Percentiles rank a stretch among this genome's conserved stretches.
phyloP scores from a whole-genome alignment of 2,888 invertebrate genomes.

The Iphiclides podalirius region DNA sequence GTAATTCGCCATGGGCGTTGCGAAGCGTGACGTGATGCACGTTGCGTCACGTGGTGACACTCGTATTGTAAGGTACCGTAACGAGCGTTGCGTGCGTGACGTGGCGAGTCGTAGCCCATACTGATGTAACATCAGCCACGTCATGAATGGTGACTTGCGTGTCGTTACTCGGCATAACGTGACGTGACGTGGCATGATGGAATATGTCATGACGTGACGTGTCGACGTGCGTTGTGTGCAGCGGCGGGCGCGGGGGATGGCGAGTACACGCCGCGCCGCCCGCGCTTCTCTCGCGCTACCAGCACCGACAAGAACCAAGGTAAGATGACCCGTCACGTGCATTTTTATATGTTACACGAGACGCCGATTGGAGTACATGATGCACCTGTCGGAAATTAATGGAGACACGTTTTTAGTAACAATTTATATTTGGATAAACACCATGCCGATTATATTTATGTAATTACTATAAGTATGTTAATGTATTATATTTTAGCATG shows the following conservation, averaged over 20 bases:
- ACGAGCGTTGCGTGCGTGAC: not conserved
- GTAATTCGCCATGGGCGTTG: constrained; percentile 16
- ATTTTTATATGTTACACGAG: not conserved
- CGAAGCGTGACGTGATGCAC: not conserved
- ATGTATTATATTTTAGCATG: constrained; percentile 2
- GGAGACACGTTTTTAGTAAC: not conserved
- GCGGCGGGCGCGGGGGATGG: constrained; percentile 49
- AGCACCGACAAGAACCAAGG: constrained; percentile 76
- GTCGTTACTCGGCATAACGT: not conserved
- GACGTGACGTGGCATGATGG: constrained; percentile 25
- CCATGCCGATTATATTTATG: not conserved
- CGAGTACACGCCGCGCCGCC: constrained; percentile 66
- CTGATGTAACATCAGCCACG: too few relatives aligned
- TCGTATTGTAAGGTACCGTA: not conserved
- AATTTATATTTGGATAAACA: constrained; percentile 1
- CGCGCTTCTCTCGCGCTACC: constrained; percentile 75
- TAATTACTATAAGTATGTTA: not conserved
- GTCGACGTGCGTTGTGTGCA: constrained; percentile 43
- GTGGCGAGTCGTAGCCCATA: not conserved
- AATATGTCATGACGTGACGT: constrained; percentile 28
- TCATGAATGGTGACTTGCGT: too few relatives aligned
- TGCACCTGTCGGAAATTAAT: not conserved
- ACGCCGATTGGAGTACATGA: not conserved
- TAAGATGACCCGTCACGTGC: constrained; percentile 37
- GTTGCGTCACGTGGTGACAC: not conserved